Percentiles rank a stretch among this genome's conserved stretches.
Evolutionary conservation across 2,888 invertebrate genomes (phyloP).

Genomic region (Synergus itoensis): DNA sequence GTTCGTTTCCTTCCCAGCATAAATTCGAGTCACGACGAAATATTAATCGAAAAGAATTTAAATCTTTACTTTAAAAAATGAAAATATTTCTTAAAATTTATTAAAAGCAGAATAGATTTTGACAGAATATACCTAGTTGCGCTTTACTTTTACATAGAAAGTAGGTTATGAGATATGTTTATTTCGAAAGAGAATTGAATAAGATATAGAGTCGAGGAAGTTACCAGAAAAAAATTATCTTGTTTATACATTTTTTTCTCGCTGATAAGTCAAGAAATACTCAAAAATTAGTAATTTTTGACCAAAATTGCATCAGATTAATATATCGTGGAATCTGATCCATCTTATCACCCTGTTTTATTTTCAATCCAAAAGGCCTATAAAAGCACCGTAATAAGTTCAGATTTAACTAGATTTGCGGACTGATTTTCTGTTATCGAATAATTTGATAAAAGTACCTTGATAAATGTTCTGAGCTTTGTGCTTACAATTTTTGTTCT

Average conservation of each 20-base stretch:
- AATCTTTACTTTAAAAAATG: no score
- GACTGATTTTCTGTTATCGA: neutral
- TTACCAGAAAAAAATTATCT: neutral
- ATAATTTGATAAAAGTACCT: neutral
- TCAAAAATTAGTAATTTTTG: neutral
- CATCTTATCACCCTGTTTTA: constrained; percentile 29
- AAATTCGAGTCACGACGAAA: neutral
- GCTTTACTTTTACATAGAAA: neutral
- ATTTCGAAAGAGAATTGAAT: neutral
- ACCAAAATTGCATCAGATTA: neutral
- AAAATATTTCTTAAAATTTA: no score
- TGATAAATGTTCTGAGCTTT: neutral
- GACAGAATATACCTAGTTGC: neutral
- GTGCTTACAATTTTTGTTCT: constrained; percentile 4
- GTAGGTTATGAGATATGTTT: neutral
- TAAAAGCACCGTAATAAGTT: neutral
- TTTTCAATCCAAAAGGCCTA: neutral
- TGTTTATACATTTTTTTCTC: neutral
- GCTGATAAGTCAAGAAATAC: neutral
- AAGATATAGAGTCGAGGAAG: neutral
- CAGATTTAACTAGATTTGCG: neutral
- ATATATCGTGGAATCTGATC: neutral
- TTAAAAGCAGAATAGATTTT: no score
- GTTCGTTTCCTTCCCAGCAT: constrained; percentile 8
- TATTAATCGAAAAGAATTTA: no score